Conservation (phyloP, 2,113 vertebrate genomes). For the Leucoraja erinaceus region DNA sequence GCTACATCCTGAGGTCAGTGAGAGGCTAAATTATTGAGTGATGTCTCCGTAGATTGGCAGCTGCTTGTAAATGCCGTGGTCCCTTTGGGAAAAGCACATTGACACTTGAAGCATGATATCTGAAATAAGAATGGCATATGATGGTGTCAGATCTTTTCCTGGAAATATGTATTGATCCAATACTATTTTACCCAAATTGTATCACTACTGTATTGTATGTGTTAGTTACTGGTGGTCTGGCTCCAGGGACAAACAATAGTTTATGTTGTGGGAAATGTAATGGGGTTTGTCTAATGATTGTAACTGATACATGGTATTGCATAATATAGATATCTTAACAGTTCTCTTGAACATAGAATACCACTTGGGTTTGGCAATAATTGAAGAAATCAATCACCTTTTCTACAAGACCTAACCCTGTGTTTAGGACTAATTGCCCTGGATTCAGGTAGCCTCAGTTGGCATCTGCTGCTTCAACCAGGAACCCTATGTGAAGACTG, state of each 20-base stretch:
- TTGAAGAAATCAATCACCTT: background rate
- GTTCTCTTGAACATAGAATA: background rate
- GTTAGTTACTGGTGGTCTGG: too few relatives aligned
- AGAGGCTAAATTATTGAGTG: constrained; percentile 31
- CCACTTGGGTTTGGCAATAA: background rate
- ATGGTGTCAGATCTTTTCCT: too few relatives aligned
- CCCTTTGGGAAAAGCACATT: background rate
- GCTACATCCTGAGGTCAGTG: constrained; percentile 24
- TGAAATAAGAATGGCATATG: background rate
- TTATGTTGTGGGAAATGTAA: background rate
- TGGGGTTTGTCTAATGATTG: too few relatives aligned
- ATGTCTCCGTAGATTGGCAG: background rate
- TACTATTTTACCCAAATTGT: too few relatives aligned
- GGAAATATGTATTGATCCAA: too few relatives aligned
- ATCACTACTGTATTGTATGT: background rate
- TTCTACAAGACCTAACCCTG: background rate
- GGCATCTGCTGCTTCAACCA: background rate
- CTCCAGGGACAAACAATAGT: too few relatives aligned
- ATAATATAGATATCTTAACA: background rate
- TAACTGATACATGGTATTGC: background rate
- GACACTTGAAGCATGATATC: constrained; percentile 5
- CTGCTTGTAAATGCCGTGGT: constrained; percentile 9
- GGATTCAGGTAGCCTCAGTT: background rate
- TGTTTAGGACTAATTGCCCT: background rate
- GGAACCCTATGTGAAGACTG: background rate